Conservation (phyloP, 1,140 invertebrate genomes). For the Heliothis subflexa region DNA sequence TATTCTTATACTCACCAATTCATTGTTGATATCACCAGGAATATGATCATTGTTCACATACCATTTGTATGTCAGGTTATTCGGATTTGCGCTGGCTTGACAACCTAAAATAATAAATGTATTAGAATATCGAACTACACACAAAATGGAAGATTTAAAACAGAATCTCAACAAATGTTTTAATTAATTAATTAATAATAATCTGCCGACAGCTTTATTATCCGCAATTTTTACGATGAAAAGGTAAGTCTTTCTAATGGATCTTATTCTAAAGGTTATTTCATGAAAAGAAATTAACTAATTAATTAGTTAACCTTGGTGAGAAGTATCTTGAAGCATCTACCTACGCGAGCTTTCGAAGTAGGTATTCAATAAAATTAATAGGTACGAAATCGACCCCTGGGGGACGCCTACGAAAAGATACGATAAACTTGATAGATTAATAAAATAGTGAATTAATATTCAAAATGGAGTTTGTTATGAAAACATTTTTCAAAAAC, state of each 20-base stretch:
- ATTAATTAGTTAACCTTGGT: not conserved
- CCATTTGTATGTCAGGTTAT: conserved; percentile 93
- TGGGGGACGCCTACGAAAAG: conserved; percentile 20
- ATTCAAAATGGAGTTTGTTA: not conserved
- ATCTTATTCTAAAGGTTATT: conserved; percentile 5
- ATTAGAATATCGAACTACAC: not conserved
- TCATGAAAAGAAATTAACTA: conserved; percentile 20
- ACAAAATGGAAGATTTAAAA: not conserved
- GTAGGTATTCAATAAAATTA: conserved; percentile 30
- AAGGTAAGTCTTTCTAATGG: not conserved
- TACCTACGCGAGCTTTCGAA: conserved; percentile 3
- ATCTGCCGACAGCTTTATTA: not conserved
- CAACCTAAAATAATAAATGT: conserved; percentile 87
- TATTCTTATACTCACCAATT: conserved; percentile 87
- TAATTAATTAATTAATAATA: not conserved
- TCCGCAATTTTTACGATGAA: not conserved
- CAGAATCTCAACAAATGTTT: not conserved
- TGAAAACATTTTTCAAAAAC: conserved; percentile 14
- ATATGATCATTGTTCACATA: conserved; percentile 93
- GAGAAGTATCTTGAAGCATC: conserved; percentile 5
- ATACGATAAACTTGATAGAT: conserved; percentile 7
- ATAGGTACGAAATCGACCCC: conserved; percentile 17
- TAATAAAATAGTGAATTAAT: conserved; percentile 5
- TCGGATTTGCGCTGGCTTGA: conserved; percentile 95
- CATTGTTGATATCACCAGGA: conserved; percentile 92